Conservation (phyloP, 2,888 invertebrate genomes). For the Sphaerophoria taeniata region DNA sequence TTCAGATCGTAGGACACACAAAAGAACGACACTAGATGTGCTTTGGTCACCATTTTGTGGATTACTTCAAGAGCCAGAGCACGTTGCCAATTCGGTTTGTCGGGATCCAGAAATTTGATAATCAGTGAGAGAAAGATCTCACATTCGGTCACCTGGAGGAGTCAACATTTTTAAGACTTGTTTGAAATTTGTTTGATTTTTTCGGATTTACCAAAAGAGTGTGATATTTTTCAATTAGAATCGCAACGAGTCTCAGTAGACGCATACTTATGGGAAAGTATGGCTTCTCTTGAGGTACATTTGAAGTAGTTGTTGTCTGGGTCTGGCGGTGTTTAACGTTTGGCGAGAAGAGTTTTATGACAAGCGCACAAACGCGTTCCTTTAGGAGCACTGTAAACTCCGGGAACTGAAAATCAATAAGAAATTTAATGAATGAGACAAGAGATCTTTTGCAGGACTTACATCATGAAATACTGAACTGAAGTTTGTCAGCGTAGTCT, state of each 20-base stretch:
- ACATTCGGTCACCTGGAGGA: constrained; percentile 93
- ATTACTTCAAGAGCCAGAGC: constrained; percentile 97
- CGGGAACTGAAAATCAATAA: constrained; percentile 87
- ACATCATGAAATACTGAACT: constrained; percentile 93
- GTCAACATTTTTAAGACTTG: not conserved
- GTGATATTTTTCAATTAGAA: constrained; percentile 97
- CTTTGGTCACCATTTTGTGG: constrained; percentile 96
- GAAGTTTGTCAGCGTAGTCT: constrained; percentile 95
- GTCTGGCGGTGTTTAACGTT: constrained; percentile 95
- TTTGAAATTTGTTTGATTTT: not conserved
- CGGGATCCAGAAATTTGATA: constrained; percentile 98
- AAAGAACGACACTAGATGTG: constrained; percentile 93
- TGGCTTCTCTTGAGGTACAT: constrained; percentile 92
- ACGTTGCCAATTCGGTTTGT: constrained; percentile 98
- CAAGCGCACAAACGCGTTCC: constrained; percentile 98
- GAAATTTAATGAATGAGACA: constrained; percentile 2
- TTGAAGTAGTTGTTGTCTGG: constrained; percentile 84
- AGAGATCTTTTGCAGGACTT: constrained; percentile 61
- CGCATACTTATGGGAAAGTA: constrained; percentile 99
- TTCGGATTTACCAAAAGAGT: constrained; percentile 87
- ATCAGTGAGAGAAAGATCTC: constrained; percentile 98
- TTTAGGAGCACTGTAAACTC: constrained; percentile 97
- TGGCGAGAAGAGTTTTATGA: constrained; percentile 99
- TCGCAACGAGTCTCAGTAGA: constrained; percentile 94
- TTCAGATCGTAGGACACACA: constrained; percentile 98